These are phyloP conservation scores for Megalops atlanticus DNA, from an alignment of 2,113 vertebrate genomes.

Conservation along the genomic window DNA sequence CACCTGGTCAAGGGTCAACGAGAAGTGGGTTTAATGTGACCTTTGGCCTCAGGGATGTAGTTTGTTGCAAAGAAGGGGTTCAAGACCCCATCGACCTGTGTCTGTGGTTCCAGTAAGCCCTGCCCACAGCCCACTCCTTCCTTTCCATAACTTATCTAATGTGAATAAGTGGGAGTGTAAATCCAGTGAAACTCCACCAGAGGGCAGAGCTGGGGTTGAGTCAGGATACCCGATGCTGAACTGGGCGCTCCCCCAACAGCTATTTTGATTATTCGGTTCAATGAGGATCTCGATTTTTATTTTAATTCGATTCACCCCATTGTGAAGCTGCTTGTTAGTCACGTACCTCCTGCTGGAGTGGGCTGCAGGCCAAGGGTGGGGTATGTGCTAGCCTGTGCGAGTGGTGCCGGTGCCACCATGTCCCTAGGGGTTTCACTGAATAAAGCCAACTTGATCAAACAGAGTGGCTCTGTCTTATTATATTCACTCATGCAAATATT, in stretches of 20 bases:
- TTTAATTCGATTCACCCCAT: neutral
- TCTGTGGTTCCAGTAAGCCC: neutral
- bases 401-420: neutral
- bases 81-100: neutral
- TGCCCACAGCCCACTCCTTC: neutral
- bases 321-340: neutral
- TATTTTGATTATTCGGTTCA: neutral
- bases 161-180: constrained; percentile 20
- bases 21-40: too few species aligned
- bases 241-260: neutral
- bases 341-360: too few species aligned
- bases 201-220: neutral
- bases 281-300: neutral
- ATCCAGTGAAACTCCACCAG: constrained; percentile 50
- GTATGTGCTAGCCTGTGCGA: neutral
- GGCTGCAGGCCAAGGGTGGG: neutral
- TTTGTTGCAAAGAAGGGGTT: neutral
- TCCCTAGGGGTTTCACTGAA: constrained; percentile 59
- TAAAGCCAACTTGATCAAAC: constrained; percentile 59
- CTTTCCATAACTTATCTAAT: constrained; percentile 2
- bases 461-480: neutral
- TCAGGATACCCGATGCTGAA: neutral
- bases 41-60: neutral
- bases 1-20: too few species aligned
- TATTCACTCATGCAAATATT: neutral